These are phyloP conservation scores for Lysandra coridon DNA, from an alignment of 2,888 invertebrate species.

Conservation along the genomic window DNA sequence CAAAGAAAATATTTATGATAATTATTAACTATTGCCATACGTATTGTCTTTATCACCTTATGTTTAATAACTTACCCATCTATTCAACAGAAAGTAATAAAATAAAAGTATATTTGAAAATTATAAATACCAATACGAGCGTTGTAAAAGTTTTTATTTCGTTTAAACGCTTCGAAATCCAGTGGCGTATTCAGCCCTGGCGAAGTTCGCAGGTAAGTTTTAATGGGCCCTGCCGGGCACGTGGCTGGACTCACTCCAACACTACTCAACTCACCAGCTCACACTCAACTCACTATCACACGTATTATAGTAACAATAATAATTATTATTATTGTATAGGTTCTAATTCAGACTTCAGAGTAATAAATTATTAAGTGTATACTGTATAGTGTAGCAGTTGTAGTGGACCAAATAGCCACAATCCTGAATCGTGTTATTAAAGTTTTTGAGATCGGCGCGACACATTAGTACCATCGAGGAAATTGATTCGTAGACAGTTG, in stretches of 20 bases:
- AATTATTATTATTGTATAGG: neutral
- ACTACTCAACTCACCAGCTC: slow-evolving; percentile 23
- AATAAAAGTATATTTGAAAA: neutral
- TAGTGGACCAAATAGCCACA: no score
- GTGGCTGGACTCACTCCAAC: slow-evolving; percentile 14
- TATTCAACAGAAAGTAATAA: no score
- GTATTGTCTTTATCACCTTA: no score
- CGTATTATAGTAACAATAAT: neutral
- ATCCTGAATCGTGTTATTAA: no score
- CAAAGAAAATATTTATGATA: no score
- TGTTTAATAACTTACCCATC: no score
- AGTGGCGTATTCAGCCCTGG: neutral
- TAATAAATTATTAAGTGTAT: no score
- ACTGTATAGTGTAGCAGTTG: no score
- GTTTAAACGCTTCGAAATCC: slow-evolving; percentile 18
- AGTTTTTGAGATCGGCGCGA: no score
- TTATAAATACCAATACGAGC: neutral
- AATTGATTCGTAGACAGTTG: no score
- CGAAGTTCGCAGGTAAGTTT: slow-evolving; percentile 51
- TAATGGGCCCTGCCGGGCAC: slow-evolving; percentile 55
- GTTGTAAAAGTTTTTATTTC: neutral
- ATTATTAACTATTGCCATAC: no score
- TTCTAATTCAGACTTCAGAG: neutral
- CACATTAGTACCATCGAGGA: no score
- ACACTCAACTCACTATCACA: neutral